Base-by-base conservation (phyloP, 64 coral and sea anemone species). In the Porites australiensis region DNA sequence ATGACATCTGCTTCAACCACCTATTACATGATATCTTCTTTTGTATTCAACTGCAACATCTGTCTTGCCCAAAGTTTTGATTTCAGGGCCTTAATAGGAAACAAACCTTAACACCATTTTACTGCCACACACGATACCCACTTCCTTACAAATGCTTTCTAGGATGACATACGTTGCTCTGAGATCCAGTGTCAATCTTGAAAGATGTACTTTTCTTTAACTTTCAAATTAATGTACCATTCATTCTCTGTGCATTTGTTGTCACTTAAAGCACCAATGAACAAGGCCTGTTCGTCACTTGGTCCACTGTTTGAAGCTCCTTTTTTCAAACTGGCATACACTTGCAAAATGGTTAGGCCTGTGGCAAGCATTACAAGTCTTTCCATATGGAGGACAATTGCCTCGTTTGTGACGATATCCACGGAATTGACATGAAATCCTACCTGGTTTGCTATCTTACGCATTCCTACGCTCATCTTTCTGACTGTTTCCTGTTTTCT, bases 1-100 rank as follows among this genome's bases (percentile, higher is more conserved):
- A n/a, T 87, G 27, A 87, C 65, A 87, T 70, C 65, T 50, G 61
- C 44, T 12, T 20, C 66, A 45, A 87, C 83, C 43, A 87, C 83
- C 61, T 87, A 70, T 44, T 6, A 70, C 62, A 67, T 87, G 51
- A 70, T 87, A 70, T 85, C 65, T 59, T 46, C 18, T 60, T 64
- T 85, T 85, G 59, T 46, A 69, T 64, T 87, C 83, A 13, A 87
- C 65, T 70, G 83, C 83, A 21, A 87, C 50, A 51, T 69, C 57
- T 20, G 50, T 44, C 50, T 88, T 88, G 16, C 69, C 86, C 27
- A 74, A 45, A 43, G 65, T 72, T 74, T 74, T 88, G 2, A 88
- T 88, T 72, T 88, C 69, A 72, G 74, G 86, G 6, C 67, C 67
- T n/a, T 68, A 88, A 54, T 88, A 88, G 19, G 86, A 88, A 18